Evolutionary conservation across 1,140 invertebrate species (phyloP).

Genomic region (Physella acuta): DNA sequence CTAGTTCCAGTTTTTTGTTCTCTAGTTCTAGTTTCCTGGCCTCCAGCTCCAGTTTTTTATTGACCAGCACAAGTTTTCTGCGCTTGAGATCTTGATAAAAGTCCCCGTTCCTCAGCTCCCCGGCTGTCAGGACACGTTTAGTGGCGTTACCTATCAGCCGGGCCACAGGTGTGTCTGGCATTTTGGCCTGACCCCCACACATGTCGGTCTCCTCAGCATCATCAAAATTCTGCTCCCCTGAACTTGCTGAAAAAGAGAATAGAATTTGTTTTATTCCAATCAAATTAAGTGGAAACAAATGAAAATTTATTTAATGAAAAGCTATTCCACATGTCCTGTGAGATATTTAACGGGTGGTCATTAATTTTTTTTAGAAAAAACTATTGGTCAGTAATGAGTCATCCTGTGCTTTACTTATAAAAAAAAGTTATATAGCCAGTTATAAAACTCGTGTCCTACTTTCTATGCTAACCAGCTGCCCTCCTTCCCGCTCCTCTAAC

Average conservation of each 20-base stretch:
- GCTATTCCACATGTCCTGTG: too few relatives aligned
- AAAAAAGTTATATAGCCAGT: too few relatives aligned
- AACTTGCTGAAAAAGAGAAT: slow-evolving; percentile 5
- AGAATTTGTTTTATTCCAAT: background rate
- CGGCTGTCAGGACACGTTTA: slow-evolving; percentile 12
- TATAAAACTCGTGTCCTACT: too few relatives aligned
- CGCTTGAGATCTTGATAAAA: slow-evolving; percentile 12
- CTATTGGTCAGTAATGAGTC: too few relatives aligned
- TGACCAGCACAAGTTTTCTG: slow-evolving; percentile 4
- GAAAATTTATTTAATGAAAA: background rate
- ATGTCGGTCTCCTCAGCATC: slow-evolving; percentile 9
- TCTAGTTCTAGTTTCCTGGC: slow-evolving; percentile 18
- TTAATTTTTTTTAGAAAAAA: too few relatives aligned
- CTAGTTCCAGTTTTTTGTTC: slow-evolving; percentile 21
- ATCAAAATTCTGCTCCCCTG: slow-evolving; percentile 15
- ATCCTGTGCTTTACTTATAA: too few relatives aligned
- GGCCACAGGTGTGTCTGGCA: slow-evolving; percentile 2
- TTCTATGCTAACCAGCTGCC: slow-evolving; percentile 19
- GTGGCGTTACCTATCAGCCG: slow-evolving; percentile 20
- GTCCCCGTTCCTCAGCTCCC: background rate
- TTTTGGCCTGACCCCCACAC: background rate
- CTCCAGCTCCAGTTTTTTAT: slow-evolving; percentile 21
- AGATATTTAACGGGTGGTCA: too few relatives aligned
- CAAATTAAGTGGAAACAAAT: too few relatives aligned
- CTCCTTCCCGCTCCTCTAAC: slow-evolving; percentile 15